These are phyloP conservation scores for Microctonus hyperodae DNA, from an alignment of 2,888 invertebrate genomes.

Conservation along the genomic window DNA sequence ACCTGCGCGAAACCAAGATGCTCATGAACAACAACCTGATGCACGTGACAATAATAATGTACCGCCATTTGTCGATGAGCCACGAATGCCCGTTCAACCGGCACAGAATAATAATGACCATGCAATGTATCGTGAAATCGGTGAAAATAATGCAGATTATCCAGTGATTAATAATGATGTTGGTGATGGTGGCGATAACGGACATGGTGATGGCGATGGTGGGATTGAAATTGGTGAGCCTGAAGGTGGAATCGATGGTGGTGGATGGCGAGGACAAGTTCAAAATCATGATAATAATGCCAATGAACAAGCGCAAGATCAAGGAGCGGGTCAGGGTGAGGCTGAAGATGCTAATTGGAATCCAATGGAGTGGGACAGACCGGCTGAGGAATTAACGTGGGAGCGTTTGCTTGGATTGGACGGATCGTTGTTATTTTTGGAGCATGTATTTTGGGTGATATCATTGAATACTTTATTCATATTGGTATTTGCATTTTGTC, in stretches of 20 bases:
- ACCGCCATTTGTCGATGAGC: constrained; percentile 59
- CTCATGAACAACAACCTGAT: constrained; percentile 46
- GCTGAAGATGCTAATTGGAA: constrained; percentile 93
- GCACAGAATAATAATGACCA: constrained; percentile 50
- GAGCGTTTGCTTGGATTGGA: constrained; percentile 94
- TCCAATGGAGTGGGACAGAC: constrained; percentile 98
- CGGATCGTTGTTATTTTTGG: constrained; percentile 95
- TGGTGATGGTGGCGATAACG: constrained; percentile 29
- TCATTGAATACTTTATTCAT: constrained; percentile 97
- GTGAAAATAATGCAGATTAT: constrained; percentile 52
- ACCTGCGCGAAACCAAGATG: constrained; percentile 20
- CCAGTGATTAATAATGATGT: constrained; percentile 60
- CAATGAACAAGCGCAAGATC: constrained; percentile 39
- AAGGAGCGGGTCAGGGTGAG: constrained; percentile 64
- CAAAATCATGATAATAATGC: constrained; percentile 32
- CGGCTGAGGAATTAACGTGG: constrained; percentile 98
- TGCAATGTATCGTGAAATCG: constrained; percentile 38
- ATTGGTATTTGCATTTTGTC: constrained; percentile 91
- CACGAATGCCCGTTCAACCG: constrained; percentile 49
- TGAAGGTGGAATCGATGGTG: constrained; percentile 49
- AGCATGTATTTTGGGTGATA: constrained; percentile 99
- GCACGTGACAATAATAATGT: constrained; percentile 60
- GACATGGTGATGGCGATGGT: constrained; percentile 14
- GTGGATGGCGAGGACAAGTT: constrained; percentile 45
- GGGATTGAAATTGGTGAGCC: constrained; percentile 46